Percentiles rank a stretch among this genome's conserved stretches.
Evolutionary conservation across 2,113 vertebrate species (phyloP).

Genomic region (Otis tarda): DNA sequence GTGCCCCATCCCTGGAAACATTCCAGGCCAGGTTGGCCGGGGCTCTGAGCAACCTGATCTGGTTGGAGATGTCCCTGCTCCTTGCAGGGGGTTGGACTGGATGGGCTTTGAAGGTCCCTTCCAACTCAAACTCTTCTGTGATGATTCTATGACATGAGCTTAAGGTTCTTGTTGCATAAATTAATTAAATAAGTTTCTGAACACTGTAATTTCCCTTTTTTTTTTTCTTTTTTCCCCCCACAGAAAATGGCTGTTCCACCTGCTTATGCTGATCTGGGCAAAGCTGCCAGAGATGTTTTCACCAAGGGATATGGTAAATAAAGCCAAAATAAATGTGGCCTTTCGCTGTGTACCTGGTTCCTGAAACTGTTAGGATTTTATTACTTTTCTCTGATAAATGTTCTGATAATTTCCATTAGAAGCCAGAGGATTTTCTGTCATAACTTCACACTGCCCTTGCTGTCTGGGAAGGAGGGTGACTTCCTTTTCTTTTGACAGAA

Average conservation of each 20-base stretch:
- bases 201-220: not conserved
- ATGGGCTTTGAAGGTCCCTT: no score
- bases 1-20: no score
- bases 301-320: constrained; percentile 95
- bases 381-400: not conserved
- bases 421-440: not conserved
- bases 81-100: no score
- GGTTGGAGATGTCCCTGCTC: no score
- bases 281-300: constrained; percentile 94
- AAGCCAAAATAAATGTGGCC: not conserved
- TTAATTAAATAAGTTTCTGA: not conserved
- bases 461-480: not conserved
- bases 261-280: constrained; percentile 91
- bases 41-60: no score
- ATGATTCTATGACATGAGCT: not conserved
- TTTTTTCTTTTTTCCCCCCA: not conserved
- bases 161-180: not conserved
- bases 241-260: constrained; percentile 95
- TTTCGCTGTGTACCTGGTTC: not conserved
- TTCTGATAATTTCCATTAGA: not conserved
- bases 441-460: not conserved
- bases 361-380: not conserved
- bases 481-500: not conserved
- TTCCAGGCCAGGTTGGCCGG: no score
- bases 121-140: no score